phyloP scores from a whole-genome alignment of 1,140 invertebrate genomes.

The Stegodyphus dumicola region DNA sequence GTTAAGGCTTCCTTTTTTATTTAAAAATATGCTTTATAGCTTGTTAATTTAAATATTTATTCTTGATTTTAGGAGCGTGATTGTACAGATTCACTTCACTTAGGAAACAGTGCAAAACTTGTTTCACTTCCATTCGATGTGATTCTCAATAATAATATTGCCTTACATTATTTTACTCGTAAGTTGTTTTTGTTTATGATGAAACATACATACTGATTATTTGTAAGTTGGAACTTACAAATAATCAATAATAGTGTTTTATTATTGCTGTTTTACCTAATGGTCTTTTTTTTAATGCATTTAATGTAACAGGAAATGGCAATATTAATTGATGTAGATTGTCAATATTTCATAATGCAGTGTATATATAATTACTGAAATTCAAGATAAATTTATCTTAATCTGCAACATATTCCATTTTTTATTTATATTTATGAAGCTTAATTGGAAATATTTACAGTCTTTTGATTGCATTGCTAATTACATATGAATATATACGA shows the following conservation, averaged over 20 bases:
- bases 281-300: not conserved
- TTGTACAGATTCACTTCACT: constrained; percentile 65
- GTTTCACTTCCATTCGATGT: constrained; percentile 80
- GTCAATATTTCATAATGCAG: no score
- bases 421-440: no score
- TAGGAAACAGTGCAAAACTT: constrained; percentile 72
- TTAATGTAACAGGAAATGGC: not conserved
- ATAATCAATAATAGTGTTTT: no score
- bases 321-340: no score
- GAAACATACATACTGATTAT: not conserved
- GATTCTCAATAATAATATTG: constrained; percentile 82
- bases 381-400: no score
- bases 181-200: constrained; percentile 38
- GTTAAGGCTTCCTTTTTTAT: no score
- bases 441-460: no score
- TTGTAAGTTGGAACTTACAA: not conserved
- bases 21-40: no score
- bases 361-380: no score
- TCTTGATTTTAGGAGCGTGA: constrained; percentile 24
- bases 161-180: constrained; percentile 81
- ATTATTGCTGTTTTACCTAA: not conserved
- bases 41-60: not conserved
- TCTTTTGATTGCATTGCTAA: no score
- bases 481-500: no score
- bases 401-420: no score